Conservation (phyloP, 2,888 invertebrate species). For the Resseliella maxima region DNA sequence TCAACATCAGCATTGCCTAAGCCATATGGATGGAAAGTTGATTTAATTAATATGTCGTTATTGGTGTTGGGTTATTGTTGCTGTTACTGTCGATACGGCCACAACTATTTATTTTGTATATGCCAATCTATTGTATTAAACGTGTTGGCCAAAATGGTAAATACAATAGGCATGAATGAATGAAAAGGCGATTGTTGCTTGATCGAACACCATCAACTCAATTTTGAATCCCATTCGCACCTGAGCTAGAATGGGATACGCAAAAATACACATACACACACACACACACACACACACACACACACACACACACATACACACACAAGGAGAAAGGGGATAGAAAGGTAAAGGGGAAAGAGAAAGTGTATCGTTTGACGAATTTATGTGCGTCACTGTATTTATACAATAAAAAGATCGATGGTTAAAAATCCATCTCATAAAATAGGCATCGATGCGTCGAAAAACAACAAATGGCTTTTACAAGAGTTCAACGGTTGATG, state of each 20-base stretch:
- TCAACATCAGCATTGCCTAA: conserved; percentile 15
- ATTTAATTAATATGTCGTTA: conserved; percentile 47
- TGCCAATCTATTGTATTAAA: not conserved
- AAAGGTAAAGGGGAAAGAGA: too few species aligned
- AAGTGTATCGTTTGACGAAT: too few species aligned
- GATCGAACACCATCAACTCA: not conserved
- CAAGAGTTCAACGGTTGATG: conserved; percentile 10
- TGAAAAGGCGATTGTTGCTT: not conserved
- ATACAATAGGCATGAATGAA: not conserved
- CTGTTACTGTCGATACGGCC: not conserved
- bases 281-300: not conserved
- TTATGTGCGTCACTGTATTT: not conserved
- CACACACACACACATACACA: too few species aligned
- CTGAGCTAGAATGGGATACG: not conserved
- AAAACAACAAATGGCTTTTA: conserved; percentile 46
- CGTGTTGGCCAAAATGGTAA: not conserved
- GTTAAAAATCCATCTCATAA: conserved; percentile 15
- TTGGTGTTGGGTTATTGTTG: too few species aligned
- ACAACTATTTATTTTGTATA: not conserved
- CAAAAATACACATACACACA: too few species aligned
- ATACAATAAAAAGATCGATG: conserved; percentile 53
- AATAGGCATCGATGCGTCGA: not conserved
- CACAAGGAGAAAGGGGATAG: too few species aligned
- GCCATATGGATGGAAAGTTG: conserved; percentile 18
- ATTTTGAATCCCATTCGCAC: not conserved